Base-by-base conservation (phyloP, 1,140 invertebrate genomes). In the Anastatus disparis region DNA sequence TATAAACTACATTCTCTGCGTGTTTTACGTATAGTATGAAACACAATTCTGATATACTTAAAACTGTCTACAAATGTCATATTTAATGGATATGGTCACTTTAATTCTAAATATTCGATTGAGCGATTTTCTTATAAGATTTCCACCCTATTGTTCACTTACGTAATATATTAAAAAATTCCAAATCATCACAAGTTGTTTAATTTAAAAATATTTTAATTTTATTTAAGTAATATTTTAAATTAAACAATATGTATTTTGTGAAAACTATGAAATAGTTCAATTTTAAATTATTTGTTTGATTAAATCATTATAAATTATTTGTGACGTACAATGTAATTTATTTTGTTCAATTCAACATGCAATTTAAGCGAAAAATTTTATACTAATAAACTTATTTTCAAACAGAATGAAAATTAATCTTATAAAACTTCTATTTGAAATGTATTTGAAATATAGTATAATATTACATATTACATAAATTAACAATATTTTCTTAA, bases 281-380 rank as follows among this genome's bases (percentile, higher is more conserved):
- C n/a, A n/a, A 52, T 29, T 65, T 61, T 42, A 13, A 62, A 62
- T n/a, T n/a, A 63, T 52, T 70, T 46, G 20, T 2, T 22, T 29
- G 35, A 12, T 53, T 27, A 26, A 52, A 26, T 44, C 42, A 44
- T 44, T 29, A 42, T 29, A 53, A 70, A 56, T 35, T 27, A 70
- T 27, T n/a, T n/a, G n/a, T n/a, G n/a, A n/a, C n/a, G n/a, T n/a
- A n/a, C n/a, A n/a, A n/a, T n/a, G n/a, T n/a, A n/a, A 55, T 44
- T 40, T 48, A 27, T 48, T 58, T 13, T 40, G 13, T 50, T 22
- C 61, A 26, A 29, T 17, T n/a, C 26, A 7, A 20, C 22, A 1
- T 55, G 29, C 8, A 55, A 17, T 3, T 6, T 8, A 27, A 53
- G n/a, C n/a, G n/a, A n/a, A n/a, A n/a, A n/a, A n/a, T n/a, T n/a